phyloP scores from a whole-genome alignment of 2,113 vertebrate genomes.

The Phocoena phocoena region DNA sequence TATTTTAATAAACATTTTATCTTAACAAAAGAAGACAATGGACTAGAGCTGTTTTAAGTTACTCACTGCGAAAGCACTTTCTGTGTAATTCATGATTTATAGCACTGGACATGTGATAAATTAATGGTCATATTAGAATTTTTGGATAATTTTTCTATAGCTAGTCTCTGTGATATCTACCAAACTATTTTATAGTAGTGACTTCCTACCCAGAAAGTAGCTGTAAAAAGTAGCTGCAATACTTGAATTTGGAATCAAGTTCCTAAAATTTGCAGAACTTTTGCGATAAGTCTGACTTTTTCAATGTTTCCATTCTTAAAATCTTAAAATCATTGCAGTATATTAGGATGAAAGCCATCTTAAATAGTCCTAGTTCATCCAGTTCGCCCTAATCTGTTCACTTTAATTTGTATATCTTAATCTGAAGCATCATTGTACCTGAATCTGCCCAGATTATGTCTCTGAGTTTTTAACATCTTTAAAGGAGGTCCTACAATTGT shows the following conservation, averaged over 20 bases:
- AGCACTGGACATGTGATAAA: not conserved
- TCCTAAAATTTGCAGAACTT: not conserved
- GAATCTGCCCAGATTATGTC: not conserved
- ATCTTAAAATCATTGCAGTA: not conserved
- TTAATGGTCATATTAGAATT: not conserved
- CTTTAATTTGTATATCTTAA: not conserved
- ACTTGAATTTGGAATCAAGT: not conserved
- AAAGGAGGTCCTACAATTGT: not conserved
- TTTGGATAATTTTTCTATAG: not conserved
- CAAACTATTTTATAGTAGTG: not conserved
- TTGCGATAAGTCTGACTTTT: not conserved
- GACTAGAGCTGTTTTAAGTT: not conserved
- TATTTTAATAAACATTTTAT: constrained; percentile 10
- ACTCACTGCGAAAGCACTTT: not conserved
- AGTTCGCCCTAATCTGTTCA: not conserved
- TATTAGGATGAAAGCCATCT: not conserved
- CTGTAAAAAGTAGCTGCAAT: not conserved
- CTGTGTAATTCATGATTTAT: not conserved
- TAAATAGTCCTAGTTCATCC: not conserved
- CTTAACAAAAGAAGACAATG: not conserved
- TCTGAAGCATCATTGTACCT: not conserved
- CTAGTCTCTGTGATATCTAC: not conserved
- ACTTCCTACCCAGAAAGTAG: not conserved
- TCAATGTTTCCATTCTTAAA: not conserved
- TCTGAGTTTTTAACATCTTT: not conserved